Percentiles rank a stretch among this genome's conserved stretches.
These are phyloP conservation scores for Bathynomus jamesi DNA, from an alignment of 1,140 invertebrate genomes.

Conservation along the genomic window DNA sequence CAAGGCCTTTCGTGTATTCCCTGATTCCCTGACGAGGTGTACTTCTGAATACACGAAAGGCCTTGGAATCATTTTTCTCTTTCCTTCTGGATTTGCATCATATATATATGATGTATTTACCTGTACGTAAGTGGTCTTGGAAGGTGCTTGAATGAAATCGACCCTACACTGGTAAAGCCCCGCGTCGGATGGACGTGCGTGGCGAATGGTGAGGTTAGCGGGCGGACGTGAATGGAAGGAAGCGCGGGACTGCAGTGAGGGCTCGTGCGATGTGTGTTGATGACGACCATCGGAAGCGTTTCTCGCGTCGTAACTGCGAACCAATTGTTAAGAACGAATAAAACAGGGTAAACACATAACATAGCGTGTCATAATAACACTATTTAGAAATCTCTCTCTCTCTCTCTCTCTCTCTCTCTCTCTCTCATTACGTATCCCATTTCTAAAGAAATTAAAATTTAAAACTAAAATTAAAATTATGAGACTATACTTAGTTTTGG, in stretches of 20 bases:
- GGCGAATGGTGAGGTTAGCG: slow-evolving; percentile 9
- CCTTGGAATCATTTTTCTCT: too few species aligned
- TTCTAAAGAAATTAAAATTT: too few species aligned
- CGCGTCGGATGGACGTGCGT: neutral
- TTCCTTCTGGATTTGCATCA: too few species aligned
- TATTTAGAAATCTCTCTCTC: too few species aligned
- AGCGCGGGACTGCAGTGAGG: slow-evolving; percentile 5
- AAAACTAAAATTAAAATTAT: too few species aligned
- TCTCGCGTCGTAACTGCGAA: slow-evolving; percentile 13
- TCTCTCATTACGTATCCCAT: too few species aligned
- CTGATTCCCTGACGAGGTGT: too few species aligned
- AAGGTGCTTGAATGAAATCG: slow-evolving; percentile 8
- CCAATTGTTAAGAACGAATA: neutral
- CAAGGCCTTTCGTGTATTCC: too few species aligned
- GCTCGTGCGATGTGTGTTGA: slow-evolving; percentile 15
- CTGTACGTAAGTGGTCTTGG: slow-evolving; percentile 15
- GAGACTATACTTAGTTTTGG: too few species aligned
- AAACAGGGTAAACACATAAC: neutral
- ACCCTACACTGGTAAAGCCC: slow-evolving; percentile 15
- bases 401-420: too few species aligned
- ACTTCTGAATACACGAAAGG: too few species aligned
- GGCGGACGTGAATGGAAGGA: slow-evolving; percentile 14
- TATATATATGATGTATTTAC: slow-evolving; percentile 4
- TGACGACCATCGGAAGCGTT: slow-evolving; percentile 7
- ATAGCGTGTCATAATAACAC: too few species aligned